Evolutionary conservation across 2,113 vertebrate genomes (phyloP).

Genomic region (Sander vitreus): DNA sequence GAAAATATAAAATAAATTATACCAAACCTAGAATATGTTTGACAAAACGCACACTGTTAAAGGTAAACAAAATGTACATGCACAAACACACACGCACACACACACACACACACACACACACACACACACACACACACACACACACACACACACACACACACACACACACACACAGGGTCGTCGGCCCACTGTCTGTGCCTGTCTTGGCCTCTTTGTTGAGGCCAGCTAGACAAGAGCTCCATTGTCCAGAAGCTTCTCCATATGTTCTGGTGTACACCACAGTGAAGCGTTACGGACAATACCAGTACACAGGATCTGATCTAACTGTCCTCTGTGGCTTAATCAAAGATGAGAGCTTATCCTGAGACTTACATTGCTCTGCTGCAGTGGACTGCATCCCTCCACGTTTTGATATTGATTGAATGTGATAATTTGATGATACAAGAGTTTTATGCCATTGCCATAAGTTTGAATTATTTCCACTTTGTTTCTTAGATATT

Average conservation of each 20-base stretch:
- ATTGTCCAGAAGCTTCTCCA: slow-evolving; percentile 73
- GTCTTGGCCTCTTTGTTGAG: slow-evolving; percentile 73
- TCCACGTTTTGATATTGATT: no score
- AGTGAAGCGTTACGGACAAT: slow-evolving; percentile 41
- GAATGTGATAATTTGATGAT: not conserved
- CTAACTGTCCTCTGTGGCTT: slow-evolving; percentile 51
- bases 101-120: not conserved
- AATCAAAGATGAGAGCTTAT: not conserved
- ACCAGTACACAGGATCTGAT: slow-evolving; percentile 33
- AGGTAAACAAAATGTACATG: not conserved
- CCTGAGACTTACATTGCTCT: not conserved
- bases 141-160: slow-evolving; percentile 27
- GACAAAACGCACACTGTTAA: not conserved
- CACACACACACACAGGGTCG: slow-evolving; percentile 33
- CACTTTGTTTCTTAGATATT: not conserved
- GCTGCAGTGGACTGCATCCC: not conserved
- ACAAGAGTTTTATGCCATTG: not conserved
- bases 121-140: slow-evolving; percentile 23
- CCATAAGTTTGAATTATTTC: not conserved
- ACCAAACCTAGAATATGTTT: not conserved
- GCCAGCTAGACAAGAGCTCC: slow-evolving; percentile 67
- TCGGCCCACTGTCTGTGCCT: slow-evolving; percentile 59
- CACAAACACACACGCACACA: no score
- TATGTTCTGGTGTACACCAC: slow-evolving; percentile 52
- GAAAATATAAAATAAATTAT: not conserved